These are phyloP conservation scores for Drosophila subobscura DNA, from an alignment of 1,140 invertebrate genomes.

Conservation along the genomic window DNA sequence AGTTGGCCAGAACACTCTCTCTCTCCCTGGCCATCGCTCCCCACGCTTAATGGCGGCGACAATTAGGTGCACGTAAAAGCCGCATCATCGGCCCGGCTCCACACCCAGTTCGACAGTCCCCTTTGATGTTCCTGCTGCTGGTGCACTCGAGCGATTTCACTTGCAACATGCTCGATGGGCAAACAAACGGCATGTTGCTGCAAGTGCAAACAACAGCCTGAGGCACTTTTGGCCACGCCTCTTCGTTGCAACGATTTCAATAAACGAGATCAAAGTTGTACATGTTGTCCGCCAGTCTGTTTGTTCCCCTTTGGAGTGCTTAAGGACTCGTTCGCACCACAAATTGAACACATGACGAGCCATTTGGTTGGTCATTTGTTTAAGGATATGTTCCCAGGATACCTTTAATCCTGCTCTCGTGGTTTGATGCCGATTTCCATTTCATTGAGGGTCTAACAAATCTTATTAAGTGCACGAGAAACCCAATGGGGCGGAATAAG, in stretches of 20 bases:
- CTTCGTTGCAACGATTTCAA: conserved; percentile 53
- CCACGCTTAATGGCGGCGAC: conserved; percentile 45
- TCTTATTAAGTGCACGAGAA: conserved; percentile 51
- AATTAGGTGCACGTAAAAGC: conserved; percentile 54
- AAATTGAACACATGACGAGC: conserved; percentile 44
- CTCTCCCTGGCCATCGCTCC: conserved; percentile 4
- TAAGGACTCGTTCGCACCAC: conserved; percentile 24
- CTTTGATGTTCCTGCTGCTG: conserved; percentile 29
- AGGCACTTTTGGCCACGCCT: conserved; percentile 30
- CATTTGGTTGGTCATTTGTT: conserved; percentile 26
- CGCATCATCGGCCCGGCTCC: no score
- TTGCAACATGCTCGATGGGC: conserved; percentile 17
- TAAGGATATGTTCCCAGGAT: neutral
- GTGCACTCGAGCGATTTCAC: conserved; percentile 16
- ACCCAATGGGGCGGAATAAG: conserved; percentile 67
- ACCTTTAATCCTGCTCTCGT: neutral
- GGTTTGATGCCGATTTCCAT: neutral
- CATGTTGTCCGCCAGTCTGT: neutral
- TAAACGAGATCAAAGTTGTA: conserved; percentile 9
- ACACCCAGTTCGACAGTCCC: neutral
- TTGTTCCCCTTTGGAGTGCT: neutral
- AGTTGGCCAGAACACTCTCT: conserved; percentile 12
- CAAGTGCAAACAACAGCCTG: conserved; percentile 7
- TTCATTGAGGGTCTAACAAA: conserved; percentile 25
- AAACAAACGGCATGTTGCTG: conserved; percentile 26